Evolutionary conservation across 2,797 vertebrate genomes (phyloP).

Genomic region (Phyllotis vaccarum): DNA sequence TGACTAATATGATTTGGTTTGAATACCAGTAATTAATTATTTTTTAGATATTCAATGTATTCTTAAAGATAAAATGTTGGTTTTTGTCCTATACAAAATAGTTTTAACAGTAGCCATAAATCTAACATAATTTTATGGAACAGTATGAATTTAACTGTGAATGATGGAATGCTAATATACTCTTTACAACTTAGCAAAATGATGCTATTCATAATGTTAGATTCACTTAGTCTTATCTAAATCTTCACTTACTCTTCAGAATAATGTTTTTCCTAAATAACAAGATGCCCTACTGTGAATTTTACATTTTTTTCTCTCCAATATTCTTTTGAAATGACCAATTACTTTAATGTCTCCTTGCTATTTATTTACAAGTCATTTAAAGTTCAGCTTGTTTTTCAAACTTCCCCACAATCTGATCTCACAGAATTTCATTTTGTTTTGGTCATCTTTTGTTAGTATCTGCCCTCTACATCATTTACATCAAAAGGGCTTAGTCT

Average conservation of each 20-base stretch:
- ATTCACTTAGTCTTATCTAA: neutral
- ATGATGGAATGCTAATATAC: neutral
- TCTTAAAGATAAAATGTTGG: neutral
- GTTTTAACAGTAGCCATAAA: neutral
- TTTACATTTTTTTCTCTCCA: neutral
- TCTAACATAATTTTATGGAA: neutral
- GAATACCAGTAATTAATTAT: neutral
- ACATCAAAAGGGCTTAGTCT: neutral
- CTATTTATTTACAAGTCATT: constrained; percentile 10
- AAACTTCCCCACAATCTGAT: neutral
- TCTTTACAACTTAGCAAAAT: neutral
- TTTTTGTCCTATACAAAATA: neutral
- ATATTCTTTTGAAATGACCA: neutral
- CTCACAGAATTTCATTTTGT: neutral
- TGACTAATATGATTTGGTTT: neutral
- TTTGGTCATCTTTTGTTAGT: neutral
- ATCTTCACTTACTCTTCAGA: neutral
- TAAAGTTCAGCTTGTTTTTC: constrained; percentile 9
- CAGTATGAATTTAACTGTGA: neutral
- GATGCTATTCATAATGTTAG: neutral
- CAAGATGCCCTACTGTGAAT: neutral
- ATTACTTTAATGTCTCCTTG: neutral
- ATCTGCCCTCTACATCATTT: neutral
- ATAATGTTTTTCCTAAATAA: neutral
- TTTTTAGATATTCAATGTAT: neutral